These are phyloP conservation scores for Panonychus citri DNA, from an alignment of 1,140 invertebrate species.

Conservation along the genomic window DNA sequence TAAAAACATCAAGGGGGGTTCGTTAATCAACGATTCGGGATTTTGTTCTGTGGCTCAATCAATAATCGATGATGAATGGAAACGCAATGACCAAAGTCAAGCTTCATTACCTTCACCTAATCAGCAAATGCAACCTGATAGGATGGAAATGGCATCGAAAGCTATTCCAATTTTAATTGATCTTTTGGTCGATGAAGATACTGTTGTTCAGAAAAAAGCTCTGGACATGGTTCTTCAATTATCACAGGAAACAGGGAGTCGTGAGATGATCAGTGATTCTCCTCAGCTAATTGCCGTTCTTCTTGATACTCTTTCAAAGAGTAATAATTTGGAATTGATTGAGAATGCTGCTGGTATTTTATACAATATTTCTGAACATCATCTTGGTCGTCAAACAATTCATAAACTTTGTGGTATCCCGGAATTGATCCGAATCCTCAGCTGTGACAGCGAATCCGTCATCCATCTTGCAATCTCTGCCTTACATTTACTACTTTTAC, in stretches of 20 bases:
- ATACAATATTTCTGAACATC: slow-evolving; percentile 88
- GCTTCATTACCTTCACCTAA: no score
- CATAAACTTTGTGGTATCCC: slow-evolving; percentile 97
- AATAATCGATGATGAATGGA: no score
- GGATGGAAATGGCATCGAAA: slow-evolving; percentile 59
- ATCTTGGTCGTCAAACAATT: slow-evolving; percentile 83
- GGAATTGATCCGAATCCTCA: slow-evolving; percentile 80
- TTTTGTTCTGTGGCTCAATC: no score
- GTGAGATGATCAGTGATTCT: slow-evolving; percentile 95
- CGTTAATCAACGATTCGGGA: no score
- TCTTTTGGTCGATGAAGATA: slow-evolving; percentile 90
- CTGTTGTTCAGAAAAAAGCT: slow-evolving; percentile 89
- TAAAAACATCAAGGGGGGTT: no score
- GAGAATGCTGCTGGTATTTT: slow-evolving; percentile 69
- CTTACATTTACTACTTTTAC: slow-evolving; percentile 81
- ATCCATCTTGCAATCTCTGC: slow-evolving; percentile 96
- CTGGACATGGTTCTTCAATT: slow-evolving; percentile 98
- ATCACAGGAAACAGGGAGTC: slow-evolving; percentile 91
- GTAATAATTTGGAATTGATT: slow-evolving; percentile 84
- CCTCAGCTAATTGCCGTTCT: slow-evolving; percentile 54
- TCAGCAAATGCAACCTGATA: no score
- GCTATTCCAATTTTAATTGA: slow-evolving; percentile 96
- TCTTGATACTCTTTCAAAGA: slow-evolving; percentile 71
- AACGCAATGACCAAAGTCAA: no score
- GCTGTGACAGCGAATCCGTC: slow-evolving; percentile 88